Base-by-base conservation (phyloP, 2,113 vertebrate genomes). In the Poeciliopsis occidentalis region DNA sequence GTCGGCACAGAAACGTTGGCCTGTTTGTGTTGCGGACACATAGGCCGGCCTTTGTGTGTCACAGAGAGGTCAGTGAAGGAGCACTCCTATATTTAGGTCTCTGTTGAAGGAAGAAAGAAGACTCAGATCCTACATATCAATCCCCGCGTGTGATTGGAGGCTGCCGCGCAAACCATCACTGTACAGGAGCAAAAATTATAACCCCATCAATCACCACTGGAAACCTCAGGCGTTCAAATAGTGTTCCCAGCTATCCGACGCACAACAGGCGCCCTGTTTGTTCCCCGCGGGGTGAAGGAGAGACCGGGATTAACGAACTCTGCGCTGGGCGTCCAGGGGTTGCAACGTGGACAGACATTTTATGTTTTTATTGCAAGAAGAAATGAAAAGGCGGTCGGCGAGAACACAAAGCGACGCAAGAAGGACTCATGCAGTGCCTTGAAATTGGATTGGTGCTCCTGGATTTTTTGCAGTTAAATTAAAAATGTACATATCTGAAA, bases 191-290 rank as follows among this genome's bases (percentile, higher is more conserved):
- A 85, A 64, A 81, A 82, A 89, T 83, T 84, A 85, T 71, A 57
- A 79, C 66, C 34, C 80, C 83, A 79, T 88, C 80, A 89, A 81
- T 92, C 89, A 90, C 39, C 22, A 69, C 39, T 51, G 19, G 22
- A 85, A 81, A 88, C 79, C 79, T 84, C 81, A 87, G 62, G 67
- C 60, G 72, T 85, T 54, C 82, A 91, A 85, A 89, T 78, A 88
- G 24, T 30, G 34, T 71, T 62, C 17, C 44, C 19, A 66, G 64
- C 32, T 54, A 15, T 73, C 60, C 68, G 76, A 62, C 68, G 65
- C 60, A 41, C n/a, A 73, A 79, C 67, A 80, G 47, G 29, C 54
- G 13, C 60, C 76, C 67, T 79, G 72, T 68, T 73, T 71, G 17
- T 32, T 63, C 68, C 62, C 62, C 64, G 57, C 24, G 39, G 54